Evolutionary conservation across 1,140 invertebrate species (phyloP).

Genomic region (Grapholita molesta): DNA sequence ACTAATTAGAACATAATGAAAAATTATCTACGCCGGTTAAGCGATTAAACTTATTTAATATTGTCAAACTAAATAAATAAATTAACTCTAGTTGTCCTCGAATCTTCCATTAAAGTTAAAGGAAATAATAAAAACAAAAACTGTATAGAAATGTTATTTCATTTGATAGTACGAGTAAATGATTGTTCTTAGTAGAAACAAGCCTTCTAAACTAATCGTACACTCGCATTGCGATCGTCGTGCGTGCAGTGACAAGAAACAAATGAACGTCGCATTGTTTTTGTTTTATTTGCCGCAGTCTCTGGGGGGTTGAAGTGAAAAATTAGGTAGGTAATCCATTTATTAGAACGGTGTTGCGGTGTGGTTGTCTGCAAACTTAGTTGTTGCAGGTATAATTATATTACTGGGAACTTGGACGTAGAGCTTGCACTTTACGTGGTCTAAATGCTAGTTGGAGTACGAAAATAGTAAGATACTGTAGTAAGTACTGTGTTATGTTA

Average conservation of each 20-base stretch:
- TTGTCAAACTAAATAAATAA: too few relatives aligned
- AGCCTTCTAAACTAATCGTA: background rate
- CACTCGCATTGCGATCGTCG: background rate
- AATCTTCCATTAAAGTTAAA: too few relatives aligned
- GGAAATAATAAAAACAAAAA: too few relatives aligned
- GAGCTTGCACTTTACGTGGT: background rate
- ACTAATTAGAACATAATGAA: too few relatives aligned
- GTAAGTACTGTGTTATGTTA: too few relatives aligned
- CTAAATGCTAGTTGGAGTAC: background rate
- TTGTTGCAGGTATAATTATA: background rate
- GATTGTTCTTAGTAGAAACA: too few relatives aligned
- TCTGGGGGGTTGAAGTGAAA: conserved; percentile 17
- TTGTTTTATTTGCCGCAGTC: conserved; percentile 14
- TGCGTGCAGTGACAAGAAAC: conserved; percentile 15
- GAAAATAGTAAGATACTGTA: background rate
- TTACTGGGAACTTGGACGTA: background rate
- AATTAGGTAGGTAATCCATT: conserved; percentile 11
- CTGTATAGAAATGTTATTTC: too few relatives aligned
- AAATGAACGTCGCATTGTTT: conserved; percentile 18
- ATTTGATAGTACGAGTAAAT: too few relatives aligned
- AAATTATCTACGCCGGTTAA: too few relatives aligned
- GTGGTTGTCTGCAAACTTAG: background rate
- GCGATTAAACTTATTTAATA: too few relatives aligned
- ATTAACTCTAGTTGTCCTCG: too few relatives aligned
- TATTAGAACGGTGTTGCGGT: conserved; percentile 10